Evolutionary conservation across 2,888 invertebrate species (phyloP), one percentile per base, ranked within the genome.

Genomic region (Notodonta dromedarius): DNA sequence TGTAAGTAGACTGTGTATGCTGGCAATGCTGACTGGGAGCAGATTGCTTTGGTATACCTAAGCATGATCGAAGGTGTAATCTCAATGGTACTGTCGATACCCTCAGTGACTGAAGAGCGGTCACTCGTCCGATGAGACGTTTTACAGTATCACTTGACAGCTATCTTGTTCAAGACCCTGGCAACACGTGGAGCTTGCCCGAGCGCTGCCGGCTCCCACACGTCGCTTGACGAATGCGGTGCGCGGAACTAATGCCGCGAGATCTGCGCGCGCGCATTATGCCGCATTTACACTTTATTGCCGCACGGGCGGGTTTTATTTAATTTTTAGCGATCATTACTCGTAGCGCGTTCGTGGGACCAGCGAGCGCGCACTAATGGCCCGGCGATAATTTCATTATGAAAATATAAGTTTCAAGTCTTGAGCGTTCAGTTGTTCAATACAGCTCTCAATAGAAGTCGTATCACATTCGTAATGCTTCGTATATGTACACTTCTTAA

Each of bases 211-310:
- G 39, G 71, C 62, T 69, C 82, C 74, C 86, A 79, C 85, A 81
- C 82, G 79, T 70, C 74, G 88, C 86, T 65, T 79, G 86, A 84
- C 88, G 84, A 87, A 88, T 88, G 80, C 80, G 80, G 72, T 67
- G 79, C 78, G 84, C 80, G 84, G 80, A 82, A 82, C 86, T 70
- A 85, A 86, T 83, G 70, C 68, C 61, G 67, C 62, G 66, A 66
- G 65, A 68, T 71, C 74, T 76, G 77, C 77, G 74, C 74, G 65
- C 74, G 74, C 73, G 67, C 79, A 76, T 74, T 73, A 74, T 74
- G 71, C 72, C 72, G 67, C 77, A 74, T 75, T 75, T 74, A 75
- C 78, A 73, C 76, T 79, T 80, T 79, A 79, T 80, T 77, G 73
- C 76, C 65, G 71, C 68, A 69, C 70, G 67, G 67, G 70, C 76